Evolutionary conservation across 2,113 vertebrate genomes (phyloP), one percentile per base, ranked within the genome.

Genomic region (Tenrec ecaudatus): DNA sequence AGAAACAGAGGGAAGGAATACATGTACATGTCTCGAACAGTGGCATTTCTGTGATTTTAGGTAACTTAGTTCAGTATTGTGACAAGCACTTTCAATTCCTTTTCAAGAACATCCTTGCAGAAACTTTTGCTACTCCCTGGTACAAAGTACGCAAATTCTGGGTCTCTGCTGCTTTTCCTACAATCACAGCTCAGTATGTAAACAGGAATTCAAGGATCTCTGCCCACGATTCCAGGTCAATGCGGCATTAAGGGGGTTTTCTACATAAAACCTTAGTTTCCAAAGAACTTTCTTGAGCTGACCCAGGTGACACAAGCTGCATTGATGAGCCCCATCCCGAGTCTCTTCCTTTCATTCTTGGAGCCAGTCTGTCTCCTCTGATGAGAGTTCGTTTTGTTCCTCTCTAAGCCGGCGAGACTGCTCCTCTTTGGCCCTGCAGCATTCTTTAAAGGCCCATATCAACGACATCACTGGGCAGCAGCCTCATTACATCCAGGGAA

Each of bases 301-400:
- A 90, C 2, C 11, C 47, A 90, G 90, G 33, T 71, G 93, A 87
- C 29, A 88, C 53, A 91, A 90, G 38, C 0, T 19, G 11, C 66
- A 94, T 12, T 0, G 0, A 90, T 12, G 14, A 73, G n/a, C 31
- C 33, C 62, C 89, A 87, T 33, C 86, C 66, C 47, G 10, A 0
- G 53, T 15, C 60, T 43, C 40, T 73, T 57, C 79, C 79, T 97
- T 95, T 95, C 5, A 15, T 88, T 75, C 60, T 93, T 76, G 77
- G 88, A 23, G 47, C 47, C 47, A 5, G 9, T 68, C 29, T 92
- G 25, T 93, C 60, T 91, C 11, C 90, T 6, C 0, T 38, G 89
- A 91, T 1, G 62, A n/a, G 38, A 84, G 85, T 71, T 93, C 38
- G 19, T 87, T 94, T 82, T 2, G 16, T 93, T 86, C 27, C 86